Base-by-base conservation (phyloP, 2,888 invertebrate genomes). In the Euzetes globulus region DNA sequence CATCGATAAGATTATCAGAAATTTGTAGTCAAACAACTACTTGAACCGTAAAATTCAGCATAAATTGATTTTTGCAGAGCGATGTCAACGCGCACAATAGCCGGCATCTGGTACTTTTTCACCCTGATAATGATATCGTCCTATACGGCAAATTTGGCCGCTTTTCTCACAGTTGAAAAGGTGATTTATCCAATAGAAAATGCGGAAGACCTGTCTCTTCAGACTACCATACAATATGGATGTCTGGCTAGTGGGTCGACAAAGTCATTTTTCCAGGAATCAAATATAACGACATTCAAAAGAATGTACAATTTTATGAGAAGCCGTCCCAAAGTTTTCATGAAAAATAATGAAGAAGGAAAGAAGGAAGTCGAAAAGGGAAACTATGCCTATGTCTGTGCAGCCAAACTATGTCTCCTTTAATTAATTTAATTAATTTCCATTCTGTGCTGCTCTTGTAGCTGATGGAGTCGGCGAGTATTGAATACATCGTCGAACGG, bases 141-240 rank as follows among this genome's bases (percentile, higher is more conserved):
- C 5, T 96, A 96, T 83, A 96, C 95, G 27, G 96, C 95, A 71
- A 96, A 96, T 84, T 85, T 79, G 80, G 95, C 95, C 65, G 95
- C 95, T 7, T 95, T 95, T 82, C 85, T 96, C 1, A 95, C 96
- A 0, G 92, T 92, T 19, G 93, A 92, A 81, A 86, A 82, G 75
- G 82, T 82, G 79, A 80, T 81, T 17, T 82, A 91, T 17, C 94
- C 96, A 0, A 95, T 99, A 73, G 93, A 94, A 82, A 91, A 91
- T 80, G 95, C 94, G 0, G 95, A 97, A 81, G 96, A 97, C 83
- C 86, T 99, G 71, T 92, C 95, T 19, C 92, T 92, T 81, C 98
- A 99, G 84, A 94, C 92, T 0, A 91, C 93, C 83, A 97, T 99
- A 80, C 94, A 96, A 83, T 99, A 98, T 82, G 99, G 99, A 0